Percentiles rank a stretch among this genome's conserved stretches.
Conservation (phyloP, 2,113 vertebrate genomes). For the Sporophila hypoxantha region DNA sequence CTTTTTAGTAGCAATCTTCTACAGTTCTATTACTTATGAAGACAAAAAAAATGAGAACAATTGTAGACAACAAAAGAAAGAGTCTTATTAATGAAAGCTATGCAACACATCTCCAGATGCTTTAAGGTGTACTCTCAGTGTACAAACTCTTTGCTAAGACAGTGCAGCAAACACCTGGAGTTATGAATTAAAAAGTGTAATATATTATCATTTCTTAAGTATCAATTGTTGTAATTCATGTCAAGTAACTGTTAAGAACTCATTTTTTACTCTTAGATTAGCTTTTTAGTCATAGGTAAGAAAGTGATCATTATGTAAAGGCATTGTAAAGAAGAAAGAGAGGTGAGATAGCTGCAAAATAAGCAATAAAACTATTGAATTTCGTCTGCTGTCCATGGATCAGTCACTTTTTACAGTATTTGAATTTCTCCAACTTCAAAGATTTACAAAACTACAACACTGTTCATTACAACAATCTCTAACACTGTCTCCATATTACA, state of each 20-base stretch:
- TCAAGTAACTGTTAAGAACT: neutral
- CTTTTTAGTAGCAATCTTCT: neutral
- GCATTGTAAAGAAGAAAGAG: neutral
- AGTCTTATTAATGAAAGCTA: neutral
- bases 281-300: neutral
- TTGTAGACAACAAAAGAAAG: neutral
- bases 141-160: neutral
- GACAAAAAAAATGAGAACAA: neutral
- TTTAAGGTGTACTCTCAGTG: neutral
- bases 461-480: neutral
- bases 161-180: neutral
- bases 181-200: neutral
- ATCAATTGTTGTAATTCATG: neutral
- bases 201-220: neutral
- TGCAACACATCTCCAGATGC: neutral
- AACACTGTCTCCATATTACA: neutral
- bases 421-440: neutral
- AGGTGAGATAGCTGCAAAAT: neutral
- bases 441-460: neutral
- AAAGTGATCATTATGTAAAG: neutral
- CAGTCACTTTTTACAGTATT: neutral
- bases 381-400: neutral
- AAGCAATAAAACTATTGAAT: neutral
- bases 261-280: neutral
- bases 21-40: neutral